Evolutionary conservation across 92 coral and sea anemone species (phyloP).

Genomic region (Virgularia gustaviana): DNA sequence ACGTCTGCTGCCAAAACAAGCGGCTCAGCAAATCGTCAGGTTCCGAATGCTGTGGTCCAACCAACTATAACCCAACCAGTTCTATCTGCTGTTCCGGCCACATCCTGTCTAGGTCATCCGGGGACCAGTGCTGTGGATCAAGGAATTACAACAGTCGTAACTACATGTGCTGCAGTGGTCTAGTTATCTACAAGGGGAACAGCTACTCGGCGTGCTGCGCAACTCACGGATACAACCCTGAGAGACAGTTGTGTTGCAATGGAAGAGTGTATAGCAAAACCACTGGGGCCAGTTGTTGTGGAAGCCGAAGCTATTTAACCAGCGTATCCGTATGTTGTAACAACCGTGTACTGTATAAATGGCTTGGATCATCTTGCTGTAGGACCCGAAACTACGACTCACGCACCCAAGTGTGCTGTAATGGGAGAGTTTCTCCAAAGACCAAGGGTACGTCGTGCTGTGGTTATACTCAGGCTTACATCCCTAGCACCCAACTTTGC

Average conservation of each 20-base stretch:
- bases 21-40: conserved; percentile 13
- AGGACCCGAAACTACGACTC: conserved; percentile 15
- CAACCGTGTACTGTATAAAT: conserved; percentile 12
- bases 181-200: neutral
- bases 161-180: conserved; percentile 2
- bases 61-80: conserved; percentile 3
- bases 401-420: conserved; percentile 13
- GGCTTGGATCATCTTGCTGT: conserved; percentile 31
- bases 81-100: conserved; percentile 20
- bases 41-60: conserved; percentile 24
- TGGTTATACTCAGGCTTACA: neutral
- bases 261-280: conserved; percentile 9
- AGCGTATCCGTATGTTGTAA: conserved; percentile 13
- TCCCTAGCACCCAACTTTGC: conserved; percentile 5
- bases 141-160: neutral
- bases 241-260: neutral
- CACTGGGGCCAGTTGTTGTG: conserved; percentile 3
- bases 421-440: conserved; percentile 9
- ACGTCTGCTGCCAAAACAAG: conserved; percentile 14
- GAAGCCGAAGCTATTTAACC: neutral
- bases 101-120: conserved; percentile 22
- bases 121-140: conserved; percentile 28
- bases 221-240: neutral
- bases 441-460: conserved; percentile 12
- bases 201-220: neutral